These are phyloP conservation scores for Rhinogobio ventralis DNA, from an alignment of 2,797 vertebrate species.

Conservation along the genomic window DNA sequence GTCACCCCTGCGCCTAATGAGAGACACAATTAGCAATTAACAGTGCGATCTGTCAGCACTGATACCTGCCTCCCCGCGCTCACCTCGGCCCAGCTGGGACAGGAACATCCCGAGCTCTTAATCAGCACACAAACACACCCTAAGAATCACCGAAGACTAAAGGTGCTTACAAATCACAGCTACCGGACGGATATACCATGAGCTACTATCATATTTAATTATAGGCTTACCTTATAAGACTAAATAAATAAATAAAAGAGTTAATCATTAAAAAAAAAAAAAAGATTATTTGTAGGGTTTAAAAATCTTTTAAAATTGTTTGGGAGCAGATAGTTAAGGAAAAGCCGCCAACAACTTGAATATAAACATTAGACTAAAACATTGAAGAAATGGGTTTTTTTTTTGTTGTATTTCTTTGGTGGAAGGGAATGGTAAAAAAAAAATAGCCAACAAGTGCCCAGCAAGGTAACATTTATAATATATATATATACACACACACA, in stretches of 20 bases:
- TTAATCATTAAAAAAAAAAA: too few species aligned
- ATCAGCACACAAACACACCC: constrained; percentile 62
- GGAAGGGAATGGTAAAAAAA: background rate
- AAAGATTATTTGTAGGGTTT: too few species aligned
- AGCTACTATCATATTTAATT: background rate
- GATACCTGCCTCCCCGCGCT: constrained; percentile 76
- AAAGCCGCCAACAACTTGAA: background rate
- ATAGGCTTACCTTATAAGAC: background rate
- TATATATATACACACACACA: too few species aligned
- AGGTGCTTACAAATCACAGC: background rate
- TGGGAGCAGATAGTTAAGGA: background rate
- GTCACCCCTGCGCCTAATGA: constrained; percentile 86
- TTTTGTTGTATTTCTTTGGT: too few species aligned
- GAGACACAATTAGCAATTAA: constrained; percentile 89
- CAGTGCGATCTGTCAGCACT: constrained; percentile 84
- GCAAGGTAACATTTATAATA: too few species aligned
- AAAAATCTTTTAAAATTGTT: background rate
- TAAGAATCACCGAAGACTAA: constrained; percentile 4
- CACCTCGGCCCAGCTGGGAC: constrained; percentile 55
- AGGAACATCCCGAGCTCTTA: constrained; percentile 47
- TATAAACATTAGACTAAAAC: too few species aligned
- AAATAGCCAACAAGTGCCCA: background rate
- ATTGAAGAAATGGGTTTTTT: too few species aligned
- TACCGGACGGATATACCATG: background rate
- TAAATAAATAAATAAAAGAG: background rate